Evolutionary conservation across 2,113 vertebrate genomes (phyloP), one percentile per base, ranked within the genome.

Genomic region (Scatophagus argus): DNA sequence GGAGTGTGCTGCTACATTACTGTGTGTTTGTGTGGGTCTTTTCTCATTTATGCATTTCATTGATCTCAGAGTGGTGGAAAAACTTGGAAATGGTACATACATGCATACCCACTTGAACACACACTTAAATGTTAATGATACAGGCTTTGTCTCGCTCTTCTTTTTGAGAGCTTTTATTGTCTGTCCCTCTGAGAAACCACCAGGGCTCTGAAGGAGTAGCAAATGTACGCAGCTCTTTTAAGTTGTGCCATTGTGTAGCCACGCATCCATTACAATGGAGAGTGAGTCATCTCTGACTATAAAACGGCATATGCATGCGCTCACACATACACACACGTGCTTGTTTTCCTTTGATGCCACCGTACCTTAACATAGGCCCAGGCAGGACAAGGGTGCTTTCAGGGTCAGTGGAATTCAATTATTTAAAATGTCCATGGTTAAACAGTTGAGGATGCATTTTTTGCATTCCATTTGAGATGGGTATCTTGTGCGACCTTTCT

Each of bases 361-460:
- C 34, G 43, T 74, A 87, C 79, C 88, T 87, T n/a, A 77, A 89
- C 67, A 56, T 19, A 14, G 55, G 56, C 66, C 67, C 68, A 84
- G 67, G 31, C 39, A 8, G 41, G 70, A 47, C 60, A 25, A 19
- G 46, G 43, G 61, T 77, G 34, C 68, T 23, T 81, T 86, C 32
- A n/a, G 73, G 88, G 74, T 86, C 72, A 83, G 44, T 6, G 41
- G 75, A 71, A 88, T 88, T 85, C 83, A 89, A 79, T 83, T 80
- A 82, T 83, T 49, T 81, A 21, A 75, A 71, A 79, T 60, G 44
- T 61, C 39, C 51, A 5, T 44, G 56, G 88, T 85, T 76, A 78
- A 87, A 83, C 61, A 44, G 74, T 63, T 25, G 39, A 41, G 67
- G 73, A 72, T 71, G 73, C 79, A 31, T 60, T 88, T 86, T 87